phyloP scores from a whole-genome alignment of 2,797 vertebrate genomes.

The Pipistrellus pipistrellus region DNA sequence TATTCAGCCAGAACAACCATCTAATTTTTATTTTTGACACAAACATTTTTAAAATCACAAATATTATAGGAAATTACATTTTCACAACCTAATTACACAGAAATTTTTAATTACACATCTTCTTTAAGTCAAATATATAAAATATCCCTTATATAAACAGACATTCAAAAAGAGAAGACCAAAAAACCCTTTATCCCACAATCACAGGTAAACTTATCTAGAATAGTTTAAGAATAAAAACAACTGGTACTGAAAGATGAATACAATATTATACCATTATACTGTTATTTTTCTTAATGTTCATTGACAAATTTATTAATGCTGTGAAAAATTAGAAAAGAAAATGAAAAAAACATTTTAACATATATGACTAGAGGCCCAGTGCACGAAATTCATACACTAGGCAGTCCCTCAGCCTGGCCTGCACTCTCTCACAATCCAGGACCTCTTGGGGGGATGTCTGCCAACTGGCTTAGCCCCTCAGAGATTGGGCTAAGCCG shows the following conservation, averaged over 20 bases:
- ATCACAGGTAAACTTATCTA: conserved; percentile 31
- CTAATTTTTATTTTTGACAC: conserved; percentile 56
- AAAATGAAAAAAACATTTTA: conserved; percentile 50
- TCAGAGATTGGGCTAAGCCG: no score
- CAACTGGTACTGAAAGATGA: conserved; percentile 41
- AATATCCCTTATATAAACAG: conserved; percentile 39
- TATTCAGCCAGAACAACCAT: conserved; percentile 4
- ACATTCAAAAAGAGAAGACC: conserved; percentile 26
- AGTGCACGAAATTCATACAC: no score
- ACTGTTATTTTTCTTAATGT: conserved; percentile 50
- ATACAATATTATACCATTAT: not conserved
- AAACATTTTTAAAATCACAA: conserved; percentile 25
- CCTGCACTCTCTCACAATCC: no score
- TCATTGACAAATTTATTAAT: conserved; percentile 33
- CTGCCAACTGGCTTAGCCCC: no score
- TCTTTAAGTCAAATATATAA: conserved; percentile 55
- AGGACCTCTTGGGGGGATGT: no score
- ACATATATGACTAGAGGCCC: not conserved
- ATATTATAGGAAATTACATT: conserved; percentile 41
- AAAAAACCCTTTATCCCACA: conserved; percentile 28
- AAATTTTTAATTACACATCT: conserved; percentile 29
- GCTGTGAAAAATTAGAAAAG: not conserved
- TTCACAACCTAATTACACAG: conserved; percentile 54
- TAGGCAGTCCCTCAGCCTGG: no score
- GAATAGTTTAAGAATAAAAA: conserved; percentile 31